Base-by-base conservation (phyloP, 2,888 invertebrate species). In the Drosophila mimetica region DNA sequence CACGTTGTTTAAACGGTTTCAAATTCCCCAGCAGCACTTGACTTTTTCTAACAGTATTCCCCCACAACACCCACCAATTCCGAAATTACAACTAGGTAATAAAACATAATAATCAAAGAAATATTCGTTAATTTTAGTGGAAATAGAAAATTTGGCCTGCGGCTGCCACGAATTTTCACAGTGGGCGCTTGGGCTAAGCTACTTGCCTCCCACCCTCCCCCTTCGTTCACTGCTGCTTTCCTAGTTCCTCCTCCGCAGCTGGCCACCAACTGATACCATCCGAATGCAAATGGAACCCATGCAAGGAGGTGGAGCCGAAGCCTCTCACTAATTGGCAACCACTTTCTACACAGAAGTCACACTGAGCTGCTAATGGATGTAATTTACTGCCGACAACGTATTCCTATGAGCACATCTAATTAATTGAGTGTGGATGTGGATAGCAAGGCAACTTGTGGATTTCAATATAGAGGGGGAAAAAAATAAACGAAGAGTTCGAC, bases 361-460 rank as follows among this genome's bases (percentile, higher is more conserved):
- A 86, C 90, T 89, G 90, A 66, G 90, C 71, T 69, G 77, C 88
- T 90, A 90, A 90, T 90, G 90, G 89, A 86, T 74, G 70, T 75
- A 85, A 83, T 85, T 82, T 82, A 83, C 79, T 44, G 74, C 72
- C 82, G 66, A 39, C 66, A 52, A 74, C 73, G 53, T 69, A 71
- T 58, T 74, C 51, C 71, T 64, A 75, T 70, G 70, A 66, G 57
- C 65, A 67, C 53, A 60, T 67, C 85, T 83, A 83, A 83, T 85
- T 83, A 82, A 82, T 83, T 85, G 71, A 30, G 18, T 58, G 36
- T 8, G 41, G 57, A 41, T 41, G 61, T 74, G 79, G 77, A 77
- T 76, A 71, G 72, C 73, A 47, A 54, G 14, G 20, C 30, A 18
- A 34, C 30, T 48, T 65, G 47, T 44, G 14, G 42, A 44, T n/a